Base-by-base conservation (phyloP, 2,888 invertebrate genomes). In the Dichetophora obliterata region DNA sequence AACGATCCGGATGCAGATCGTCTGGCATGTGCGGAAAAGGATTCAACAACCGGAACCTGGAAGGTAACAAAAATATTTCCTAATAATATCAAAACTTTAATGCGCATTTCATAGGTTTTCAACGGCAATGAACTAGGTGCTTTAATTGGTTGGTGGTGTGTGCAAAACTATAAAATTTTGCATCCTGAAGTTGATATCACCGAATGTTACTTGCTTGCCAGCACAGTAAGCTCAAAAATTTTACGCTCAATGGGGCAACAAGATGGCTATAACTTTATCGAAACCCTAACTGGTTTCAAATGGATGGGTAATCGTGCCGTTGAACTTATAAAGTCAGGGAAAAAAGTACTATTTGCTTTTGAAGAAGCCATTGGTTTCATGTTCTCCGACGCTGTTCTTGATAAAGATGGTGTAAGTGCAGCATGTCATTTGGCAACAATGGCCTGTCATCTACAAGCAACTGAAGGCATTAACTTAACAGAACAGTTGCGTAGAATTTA, bases 291-390 rank as follows among this genome's bases (percentile, higher is more conserved):
- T 0, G 99, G 99, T 0, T 99, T 99, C 88, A 99, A 99, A 86
- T 99, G 98, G 98, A 98, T 99, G 96, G 99, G 92, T 5, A 99
- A 98, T 89, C 92, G 92, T 84, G 92, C 95, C 0, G 90, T 93
- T 43, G 92, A 96, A 6, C 89, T 98, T 75, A 89, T 93, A 50
- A 90, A 92, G 76, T 89, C 93, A 75, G 95, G 93, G 37, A 95
- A 96, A 84, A 89, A 91, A 11, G 95, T 98, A 0, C 88, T 99
- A 73, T 97, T 98, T 89, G 98, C 98, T 0, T 99, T 95, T 89
- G 99, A 99, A 88, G 99, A 99, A 90, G 98, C 99, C 0, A 98
- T 99, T 86, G 99, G 98, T 0, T 99, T 96, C 87, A 98, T 99
- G 98, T 95, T 96, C 86, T 94, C 95, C n/a, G 91, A 93, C 3